Evolutionary conservation across 2,797 vertebrate genomes (phyloP), one percentile per base, ranked within the genome.

Genomic region (Avahi laniger): DNA sequence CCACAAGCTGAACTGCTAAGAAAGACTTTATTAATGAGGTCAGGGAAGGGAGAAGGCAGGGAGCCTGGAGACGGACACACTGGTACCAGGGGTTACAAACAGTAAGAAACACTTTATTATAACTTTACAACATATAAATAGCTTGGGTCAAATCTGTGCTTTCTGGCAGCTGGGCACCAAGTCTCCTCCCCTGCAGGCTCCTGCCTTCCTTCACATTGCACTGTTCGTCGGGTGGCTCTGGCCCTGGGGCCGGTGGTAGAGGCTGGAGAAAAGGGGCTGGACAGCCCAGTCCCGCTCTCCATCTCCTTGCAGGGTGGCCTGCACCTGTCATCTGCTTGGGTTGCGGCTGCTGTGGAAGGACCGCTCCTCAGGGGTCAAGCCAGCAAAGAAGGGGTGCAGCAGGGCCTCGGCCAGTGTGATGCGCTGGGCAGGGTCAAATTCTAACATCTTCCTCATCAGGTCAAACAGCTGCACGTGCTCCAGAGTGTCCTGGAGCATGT

Each of bases 71-170:
- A 97, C 48, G 96, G 93, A 72, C 79, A 59, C 95, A 94, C 85
- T 20, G 97, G 97, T 97, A 98, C 98, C 38, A 98, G 98, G 98
- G 98, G 97, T 98, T 98, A 99, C 98, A 99, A 99, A 99, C 98
- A 98, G 98, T 99, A 99, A 98, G 98, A 99, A 99, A 99, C 98
- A 98, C 98, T 99, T 99, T 99, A 98, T 99, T 99, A 98, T 98
- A 99, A 99, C 98, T 99, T 99, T 99, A 99, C 98, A 98, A 98
- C 98, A 98, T 99, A 99, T 99, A 99, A 99, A 99, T 99, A 98
- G 96, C 96, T 96, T 69, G 98, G 98, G 98, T 98, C 98, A 97
- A 93, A 98, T 99, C 98, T 99, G 98, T 99, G 98, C 98, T 99
- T 98, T 98, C 97, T 88, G 96, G 4, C 83, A 97, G 97, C 98